Percentiles rank a stretch among this genome's conserved stretches.
Conservation (phyloP, 2,888 invertebrate species). For the Agrotis puta region DNA sequence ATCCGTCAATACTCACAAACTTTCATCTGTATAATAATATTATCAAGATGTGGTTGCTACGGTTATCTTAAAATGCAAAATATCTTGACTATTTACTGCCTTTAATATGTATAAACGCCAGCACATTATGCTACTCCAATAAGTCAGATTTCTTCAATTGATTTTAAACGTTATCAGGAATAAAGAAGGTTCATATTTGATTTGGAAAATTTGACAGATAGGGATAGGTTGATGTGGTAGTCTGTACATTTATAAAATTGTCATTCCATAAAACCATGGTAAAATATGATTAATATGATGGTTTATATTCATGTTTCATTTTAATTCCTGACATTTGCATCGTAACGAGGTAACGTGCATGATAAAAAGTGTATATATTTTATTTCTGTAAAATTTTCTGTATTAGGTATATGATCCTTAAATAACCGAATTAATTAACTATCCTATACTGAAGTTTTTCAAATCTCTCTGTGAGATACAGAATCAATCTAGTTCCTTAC, state of each 20-base stretch:
- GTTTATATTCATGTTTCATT: slow-evolving; percentile 3
- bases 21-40: too few relatives aligned
- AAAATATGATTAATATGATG: neutral
- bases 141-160: too few relatives aligned
- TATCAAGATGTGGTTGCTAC: neutral
- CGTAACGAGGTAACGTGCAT: neutral
- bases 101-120: too few relatives aligned
- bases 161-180: too few relatives aligned
- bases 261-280: neutral
- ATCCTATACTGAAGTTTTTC: neutral
- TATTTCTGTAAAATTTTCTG: too few relatives aligned
- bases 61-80: slow-evolving; percentile 15
- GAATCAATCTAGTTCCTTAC: slow-evolving; percentile 4
- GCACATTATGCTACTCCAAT: too few relatives aligned
- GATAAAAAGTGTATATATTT: neutral
- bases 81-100: neutral
- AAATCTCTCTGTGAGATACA: neutral
- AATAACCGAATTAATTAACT: neutral
- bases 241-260: neutral
- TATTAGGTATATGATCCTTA: too few relatives aligned
- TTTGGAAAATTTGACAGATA: too few relatives aligned
- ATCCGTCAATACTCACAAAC: too few relatives aligned
- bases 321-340: slow-evolving; percentile 14
- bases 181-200: too few relatives aligned
- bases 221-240: too few relatives aligned